A percentile compares a stretch with the other conserved stretches of the same genome.
These are phyloP conservation scores for Eulithis testata DNA, from an alignment of 2,888 invertebrate species.

Conservation along the genomic window DNA sequence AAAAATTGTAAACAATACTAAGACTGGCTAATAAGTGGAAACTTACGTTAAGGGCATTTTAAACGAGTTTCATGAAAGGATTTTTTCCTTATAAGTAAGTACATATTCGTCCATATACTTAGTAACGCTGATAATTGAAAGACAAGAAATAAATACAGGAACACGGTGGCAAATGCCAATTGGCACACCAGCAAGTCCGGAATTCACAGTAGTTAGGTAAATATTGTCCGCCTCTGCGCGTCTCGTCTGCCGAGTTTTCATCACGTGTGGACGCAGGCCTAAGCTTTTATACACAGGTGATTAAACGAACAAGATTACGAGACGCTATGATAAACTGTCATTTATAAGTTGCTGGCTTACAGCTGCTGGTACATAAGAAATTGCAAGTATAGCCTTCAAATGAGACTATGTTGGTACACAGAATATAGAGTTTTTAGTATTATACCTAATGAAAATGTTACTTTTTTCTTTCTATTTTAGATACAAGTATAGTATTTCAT, in stretches of 20 bases:
- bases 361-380: background rate
- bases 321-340: conserved; percentile 23
- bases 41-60: background rate
- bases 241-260: conserved; percentile 34
- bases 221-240: conserved; percentile 24
- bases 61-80: conserved; percentile 2
- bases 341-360: conserved; percentile 6
- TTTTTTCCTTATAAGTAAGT: conserved; percentile 5
- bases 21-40: background rate
- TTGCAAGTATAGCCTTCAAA: background rate
- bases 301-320: conserved; percentile 29
- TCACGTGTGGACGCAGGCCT: conserved; percentile 38
- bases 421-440: too few species aligned
- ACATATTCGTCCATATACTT: conserved; percentile 38
- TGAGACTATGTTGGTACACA: too few species aligned
- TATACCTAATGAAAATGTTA: too few species aligned
- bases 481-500: too few species aligned
- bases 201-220: conserved; percentile 49
- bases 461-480: too few species aligned
- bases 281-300: conserved; percentile 23
- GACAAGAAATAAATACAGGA: conserved; percentile 41
- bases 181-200: conserved; percentile 58
- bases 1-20: background rate
- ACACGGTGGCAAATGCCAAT: conserved; percentile 60
- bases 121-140: conserved; percentile 41